phyloP scores from a whole-genome alignment of 2,113 vertebrate species.

The Alethe diademata region DNA sequence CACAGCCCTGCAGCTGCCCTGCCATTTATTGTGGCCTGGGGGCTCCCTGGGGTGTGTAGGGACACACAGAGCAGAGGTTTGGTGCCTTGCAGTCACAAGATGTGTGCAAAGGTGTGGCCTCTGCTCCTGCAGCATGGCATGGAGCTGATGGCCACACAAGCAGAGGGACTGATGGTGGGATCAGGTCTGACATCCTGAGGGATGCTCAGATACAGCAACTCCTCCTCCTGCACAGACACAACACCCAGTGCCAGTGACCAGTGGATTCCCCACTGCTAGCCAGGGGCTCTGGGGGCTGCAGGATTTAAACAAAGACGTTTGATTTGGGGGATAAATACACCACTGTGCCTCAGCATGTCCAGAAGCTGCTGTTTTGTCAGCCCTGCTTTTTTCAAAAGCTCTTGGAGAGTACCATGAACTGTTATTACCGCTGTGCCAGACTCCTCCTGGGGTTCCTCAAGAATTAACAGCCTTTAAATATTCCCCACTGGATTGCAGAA shows the following conservation, averaged over 20 bases:
- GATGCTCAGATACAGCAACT: neutral
- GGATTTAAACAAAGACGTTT: rapidly evolving
- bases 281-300: neutral
- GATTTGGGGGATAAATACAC: neutral
- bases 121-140: rapidly evolving
- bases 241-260: neutral
- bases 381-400: neutral
- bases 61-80: neutral
- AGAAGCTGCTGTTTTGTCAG: neutral
- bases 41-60: neutral
- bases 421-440: neutral
- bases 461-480: neutral
- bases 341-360: neutral
- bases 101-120: neutral
- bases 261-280: neutral
- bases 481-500: neutral
- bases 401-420: neutral
- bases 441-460: neutral
- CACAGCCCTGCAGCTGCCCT: neutral
- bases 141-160: neutral
- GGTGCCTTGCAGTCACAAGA: neutral
- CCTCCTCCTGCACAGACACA: rapidly evolving
- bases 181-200: neutral
- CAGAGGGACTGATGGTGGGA: rapidly evolving
- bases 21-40: rapidly evolving